Percentiles rank a stretch among this genome's conserved stretches.
These are phyloP conservation scores for Standfussiana lucernea DNA, from an alignment of 2,888 invertebrate genomes.

Conservation along the genomic window DNA sequence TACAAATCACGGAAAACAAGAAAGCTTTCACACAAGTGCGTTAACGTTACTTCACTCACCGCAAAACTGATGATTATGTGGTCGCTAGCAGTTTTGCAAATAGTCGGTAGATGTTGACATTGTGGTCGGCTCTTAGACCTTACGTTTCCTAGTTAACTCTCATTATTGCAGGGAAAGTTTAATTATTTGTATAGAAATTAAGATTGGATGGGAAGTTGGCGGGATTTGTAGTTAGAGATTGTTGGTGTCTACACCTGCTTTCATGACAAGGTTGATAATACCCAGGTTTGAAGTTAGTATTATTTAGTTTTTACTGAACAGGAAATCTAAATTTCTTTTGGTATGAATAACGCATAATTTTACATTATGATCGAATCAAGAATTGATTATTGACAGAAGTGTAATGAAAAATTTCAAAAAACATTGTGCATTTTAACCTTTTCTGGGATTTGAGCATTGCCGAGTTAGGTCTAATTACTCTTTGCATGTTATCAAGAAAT, in stretches of 20 bases:
- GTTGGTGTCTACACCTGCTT: neutral
- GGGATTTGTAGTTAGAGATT: constrained; percentile 33
- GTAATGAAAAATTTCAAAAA: neutral
- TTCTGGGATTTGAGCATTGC: neutral
- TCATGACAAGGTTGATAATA: neutral
- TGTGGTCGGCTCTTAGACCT: constrained; percentile 64
- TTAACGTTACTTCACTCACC: constrained; percentile 60
- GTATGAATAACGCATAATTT: neutral
- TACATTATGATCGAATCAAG: neutral
- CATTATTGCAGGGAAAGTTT: constrained; percentile 59
- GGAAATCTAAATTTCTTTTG: neutral
- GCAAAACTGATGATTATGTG: constrained; percentile 70
- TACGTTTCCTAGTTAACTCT: constrained; percentile 62
- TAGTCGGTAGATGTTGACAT: constrained; percentile 70
- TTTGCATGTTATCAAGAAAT: neutral
- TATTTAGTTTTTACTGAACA: neutral
- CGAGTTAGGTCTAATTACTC: no score
- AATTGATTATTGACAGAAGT: neutral
- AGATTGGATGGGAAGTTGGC: constrained; percentile 26
- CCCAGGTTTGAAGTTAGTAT: neutral
- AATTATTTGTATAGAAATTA: constrained; percentile 54
- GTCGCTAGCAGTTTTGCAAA: constrained; percentile 68
- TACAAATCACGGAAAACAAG: constrained; percentile 59
- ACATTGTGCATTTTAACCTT: neutral
- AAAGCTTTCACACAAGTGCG: constrained; percentile 56